phyloP scores from a whole-genome alignment of 2,797 vertebrate species.

The Hybognathus amarus region DNA sequence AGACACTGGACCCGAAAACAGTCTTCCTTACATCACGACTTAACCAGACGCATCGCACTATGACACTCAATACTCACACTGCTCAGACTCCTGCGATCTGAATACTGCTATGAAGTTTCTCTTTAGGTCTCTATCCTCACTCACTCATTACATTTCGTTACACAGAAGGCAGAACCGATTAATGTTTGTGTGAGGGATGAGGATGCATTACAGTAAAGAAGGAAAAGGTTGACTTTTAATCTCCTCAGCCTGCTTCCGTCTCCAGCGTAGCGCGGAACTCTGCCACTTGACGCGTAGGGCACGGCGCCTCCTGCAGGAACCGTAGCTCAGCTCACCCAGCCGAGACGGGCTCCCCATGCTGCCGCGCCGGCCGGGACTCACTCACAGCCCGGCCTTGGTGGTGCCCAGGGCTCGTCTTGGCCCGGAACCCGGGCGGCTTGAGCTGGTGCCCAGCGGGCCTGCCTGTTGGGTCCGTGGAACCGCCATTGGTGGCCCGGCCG shows the following conservation, averaged over 20 bases:
- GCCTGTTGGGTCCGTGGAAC: no score
- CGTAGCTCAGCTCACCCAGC: slow-evolving; percentile 91
- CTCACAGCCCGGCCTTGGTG: slow-evolving; percentile 96
- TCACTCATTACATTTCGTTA: background rate
- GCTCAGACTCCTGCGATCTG: background rate
- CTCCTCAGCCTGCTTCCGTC: slow-evolving; percentile 86
- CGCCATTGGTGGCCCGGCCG: no score
- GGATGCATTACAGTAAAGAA: background rate
- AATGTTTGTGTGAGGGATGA: background rate
- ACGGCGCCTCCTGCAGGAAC: slow-evolving; percentile 87
- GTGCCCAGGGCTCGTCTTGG: slow-evolving; percentile 94
- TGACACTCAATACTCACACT: background rate
- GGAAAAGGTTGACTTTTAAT: slow-evolving; percentile 64
- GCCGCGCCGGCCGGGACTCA: slow-evolving; percentile 96
- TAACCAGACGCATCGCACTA: no score
- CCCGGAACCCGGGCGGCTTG: slow-evolving; percentile 95
- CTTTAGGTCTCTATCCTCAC: no score
- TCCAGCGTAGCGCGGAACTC: slow-evolving; percentile 84
- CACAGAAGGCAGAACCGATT: background rate
- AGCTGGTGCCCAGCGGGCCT: slow-evolving; percentile 96
- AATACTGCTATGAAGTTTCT: background rate
- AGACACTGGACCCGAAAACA: background rate
- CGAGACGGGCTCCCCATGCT: slow-evolving; percentile 97
- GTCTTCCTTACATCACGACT: background rate
- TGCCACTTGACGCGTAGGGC: no score